Evolutionary conservation across 2,888 invertebrate species (phyloP).

Genomic region (Silvanus unidentatus): DNA sequence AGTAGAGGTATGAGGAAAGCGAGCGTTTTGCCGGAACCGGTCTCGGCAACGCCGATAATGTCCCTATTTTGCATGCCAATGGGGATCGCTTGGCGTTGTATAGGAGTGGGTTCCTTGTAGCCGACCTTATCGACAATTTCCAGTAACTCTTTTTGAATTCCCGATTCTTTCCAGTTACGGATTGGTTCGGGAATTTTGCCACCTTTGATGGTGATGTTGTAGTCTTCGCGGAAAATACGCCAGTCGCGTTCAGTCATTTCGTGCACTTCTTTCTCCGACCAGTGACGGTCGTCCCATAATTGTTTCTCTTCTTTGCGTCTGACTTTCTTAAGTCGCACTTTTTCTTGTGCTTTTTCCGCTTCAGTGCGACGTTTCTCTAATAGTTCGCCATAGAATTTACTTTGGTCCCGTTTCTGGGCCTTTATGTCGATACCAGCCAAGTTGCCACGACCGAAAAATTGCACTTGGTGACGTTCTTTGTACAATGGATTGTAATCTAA

Average conservation of each 20-base stretch:
- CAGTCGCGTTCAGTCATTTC: conserved; percentile 99
- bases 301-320: conserved; percentile 96
- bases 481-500: conserved; percentile 96
- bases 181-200: conserved; percentile 96
- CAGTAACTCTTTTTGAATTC: conserved; percentile 81
- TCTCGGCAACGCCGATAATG: conserved; percentile 99
- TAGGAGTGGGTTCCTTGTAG: conserved; percentile 97
- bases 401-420: conserved; percentile 89
- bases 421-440: conserved; percentile 98
- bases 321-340: conserved; percentile 84
- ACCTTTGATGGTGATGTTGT: conserved; percentile 96
- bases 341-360: conserved; percentile 95
- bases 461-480: conserved; percentile 93
- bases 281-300: conserved; percentile 98
- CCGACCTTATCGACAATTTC: conserved; percentile 93
- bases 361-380: conserved; percentile 92
- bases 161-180: conserved; percentile 90
- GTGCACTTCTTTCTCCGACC: conserved; percentile 88
- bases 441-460: conserved; percentile 97
- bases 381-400: conserved; percentile 94
- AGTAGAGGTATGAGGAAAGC: conserved; percentile 96
- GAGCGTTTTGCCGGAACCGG: conserved; percentile 93
- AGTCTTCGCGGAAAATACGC: conserved; percentile 99
- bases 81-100: conserved; percentile 98
- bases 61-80: conserved; percentile 93